Evolutionary conservation across 2,888 invertebrate species (phyloP).

Genomic region (Polydrusus cervinus): DNA sequence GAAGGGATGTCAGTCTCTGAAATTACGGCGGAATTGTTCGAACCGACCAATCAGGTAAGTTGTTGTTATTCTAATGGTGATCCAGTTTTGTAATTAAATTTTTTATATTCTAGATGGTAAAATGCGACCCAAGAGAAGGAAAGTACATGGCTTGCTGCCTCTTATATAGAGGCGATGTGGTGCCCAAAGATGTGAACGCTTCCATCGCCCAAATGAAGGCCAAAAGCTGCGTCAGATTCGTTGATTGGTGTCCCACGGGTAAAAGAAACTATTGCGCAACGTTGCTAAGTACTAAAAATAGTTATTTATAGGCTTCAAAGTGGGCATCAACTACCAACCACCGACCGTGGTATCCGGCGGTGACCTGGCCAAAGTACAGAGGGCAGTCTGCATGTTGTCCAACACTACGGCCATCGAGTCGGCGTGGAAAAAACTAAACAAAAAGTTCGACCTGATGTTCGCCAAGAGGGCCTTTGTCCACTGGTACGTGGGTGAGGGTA

Average conservation of each 20-base stretch:
- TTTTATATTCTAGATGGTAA: slow-evolving; percentile 88
- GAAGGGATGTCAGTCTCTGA: slow-evolving; percentile 86
- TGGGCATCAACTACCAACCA: slow-evolving; percentile 76
- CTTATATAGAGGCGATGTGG: slow-evolving; percentile 92
- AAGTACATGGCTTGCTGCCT: slow-evolving; percentile 94
- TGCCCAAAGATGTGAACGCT: slow-evolving; percentile 90
- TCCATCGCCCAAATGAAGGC: slow-evolving; percentile 87
- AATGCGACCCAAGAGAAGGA: slow-evolving; percentile 87
- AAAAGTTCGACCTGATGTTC: slow-evolving; percentile 96
- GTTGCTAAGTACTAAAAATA: too few relatives aligned
- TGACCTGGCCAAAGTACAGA: slow-evolving; percentile 86
- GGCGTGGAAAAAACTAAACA: slow-evolving; percentile 92
- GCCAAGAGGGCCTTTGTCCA: slow-evolving; percentile 95
- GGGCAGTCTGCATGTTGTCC: slow-evolving; percentile 92
- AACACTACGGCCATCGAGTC: slow-evolving; percentile 94
- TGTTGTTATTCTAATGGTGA: too few relatives aligned
- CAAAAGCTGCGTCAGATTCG: slow-evolving; percentile 86
- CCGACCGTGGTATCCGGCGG: slow-evolving; percentile 85
- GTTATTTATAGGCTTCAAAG: slow-evolving; percentile 78
- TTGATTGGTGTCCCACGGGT: slow-evolving; percentile 93
- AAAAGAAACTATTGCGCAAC: not conserved
- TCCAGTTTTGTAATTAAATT: too few relatives aligned
- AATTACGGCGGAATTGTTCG: slow-evolving; percentile 92
- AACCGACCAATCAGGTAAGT: slow-evolving; percentile 80
- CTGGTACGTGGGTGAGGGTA: slow-evolving; percentile 86